Evolutionary conservation across 2,888 invertebrate genomes (phyloP).

Genomic region (Tholera decimalis): DNA sequence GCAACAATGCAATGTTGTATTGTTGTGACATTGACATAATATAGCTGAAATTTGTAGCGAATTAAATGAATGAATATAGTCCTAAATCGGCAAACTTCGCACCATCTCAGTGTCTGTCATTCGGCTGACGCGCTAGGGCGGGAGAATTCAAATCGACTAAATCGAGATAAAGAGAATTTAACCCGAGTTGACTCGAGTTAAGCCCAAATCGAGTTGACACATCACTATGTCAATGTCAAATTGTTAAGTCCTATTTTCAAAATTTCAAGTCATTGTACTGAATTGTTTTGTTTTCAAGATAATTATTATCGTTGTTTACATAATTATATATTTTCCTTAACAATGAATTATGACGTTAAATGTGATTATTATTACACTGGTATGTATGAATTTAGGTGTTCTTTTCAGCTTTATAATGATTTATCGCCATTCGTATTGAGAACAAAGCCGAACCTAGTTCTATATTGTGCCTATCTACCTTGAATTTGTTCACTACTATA

Average conservation of each 20-base stretch:
- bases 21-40: too few species aligned
- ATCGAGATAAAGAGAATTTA: too few species aligned
- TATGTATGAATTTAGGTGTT: constrained; percentile 18
- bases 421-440: not conserved
- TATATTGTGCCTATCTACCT: not conserved
- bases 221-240: constrained; percentile 19
- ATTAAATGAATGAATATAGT: too few species aligned
- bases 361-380: not conserved
- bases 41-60: too few species aligned
- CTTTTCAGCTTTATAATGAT: not conserved
- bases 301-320: not conserved
- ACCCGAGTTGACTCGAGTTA: too few species aligned
- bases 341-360: not conserved
- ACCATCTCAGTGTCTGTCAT: too few species aligned
- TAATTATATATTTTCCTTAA: constrained; percentile 13
- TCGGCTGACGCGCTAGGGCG: too few species aligned
- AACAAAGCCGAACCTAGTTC: not conserved
- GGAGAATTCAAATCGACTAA: too few species aligned
- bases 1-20: too few species aligned
- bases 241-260: constrained; percentile 1
- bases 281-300: not conserved
- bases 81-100: too few species aligned
- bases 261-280: not conserved
- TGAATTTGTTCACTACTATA: constrained; percentile 34
- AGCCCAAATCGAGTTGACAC: too few species aligned